These are phyloP conservation scores for Chaetodon auriga DNA, from an alignment of 2,113 vertebrate species.

Conservation along the genomic window DNA sequence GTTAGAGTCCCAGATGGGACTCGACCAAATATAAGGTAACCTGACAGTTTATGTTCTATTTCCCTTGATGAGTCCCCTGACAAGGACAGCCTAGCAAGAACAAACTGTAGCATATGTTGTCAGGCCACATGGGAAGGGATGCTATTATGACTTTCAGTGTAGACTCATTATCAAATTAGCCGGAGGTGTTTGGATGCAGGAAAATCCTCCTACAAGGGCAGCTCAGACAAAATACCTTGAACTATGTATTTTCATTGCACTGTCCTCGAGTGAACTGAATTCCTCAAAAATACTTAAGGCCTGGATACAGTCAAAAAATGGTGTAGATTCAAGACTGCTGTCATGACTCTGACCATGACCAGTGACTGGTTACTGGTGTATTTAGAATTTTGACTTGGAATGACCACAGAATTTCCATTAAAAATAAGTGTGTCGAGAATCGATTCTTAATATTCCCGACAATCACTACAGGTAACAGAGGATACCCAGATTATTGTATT, in stretches of 20 bases:
- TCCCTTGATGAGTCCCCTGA: conserved; percentile 9
- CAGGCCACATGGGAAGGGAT: conserved; percentile 1
- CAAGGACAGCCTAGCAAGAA: conserved; percentile 21
- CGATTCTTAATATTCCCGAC: too few relatives aligned
- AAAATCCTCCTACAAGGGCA: conserved; percentile 5
- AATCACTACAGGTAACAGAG: too few relatives aligned
- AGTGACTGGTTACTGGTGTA: too few relatives aligned
- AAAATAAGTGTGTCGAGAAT: too few relatives aligned
- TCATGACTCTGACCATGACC: too few relatives aligned
- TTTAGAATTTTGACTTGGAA: too few relatives aligned
- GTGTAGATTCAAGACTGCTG: too few relatives aligned
- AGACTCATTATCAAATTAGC: conserved; percentile 44
- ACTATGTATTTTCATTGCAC: neutral
- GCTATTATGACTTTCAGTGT: conserved; percentile 28
- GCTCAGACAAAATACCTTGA: neutral
- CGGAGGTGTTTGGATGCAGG: neutral
- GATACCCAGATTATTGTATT: too few relatives aligned
- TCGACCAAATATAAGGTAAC: conserved; percentile 24
- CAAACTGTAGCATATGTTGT: conserved; percentile 36
- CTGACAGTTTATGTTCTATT: conserved; percentile 7
- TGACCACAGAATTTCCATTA: too few relatives aligned
- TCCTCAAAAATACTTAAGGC: neutral
- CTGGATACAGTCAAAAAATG: too few relatives aligned
- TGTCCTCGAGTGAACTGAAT: neutral
- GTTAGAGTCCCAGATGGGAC: conserved; percentile 1